Conservation (phyloP, 1,140 invertebrate species). For the Ostrea denselamellosa region DNA sequence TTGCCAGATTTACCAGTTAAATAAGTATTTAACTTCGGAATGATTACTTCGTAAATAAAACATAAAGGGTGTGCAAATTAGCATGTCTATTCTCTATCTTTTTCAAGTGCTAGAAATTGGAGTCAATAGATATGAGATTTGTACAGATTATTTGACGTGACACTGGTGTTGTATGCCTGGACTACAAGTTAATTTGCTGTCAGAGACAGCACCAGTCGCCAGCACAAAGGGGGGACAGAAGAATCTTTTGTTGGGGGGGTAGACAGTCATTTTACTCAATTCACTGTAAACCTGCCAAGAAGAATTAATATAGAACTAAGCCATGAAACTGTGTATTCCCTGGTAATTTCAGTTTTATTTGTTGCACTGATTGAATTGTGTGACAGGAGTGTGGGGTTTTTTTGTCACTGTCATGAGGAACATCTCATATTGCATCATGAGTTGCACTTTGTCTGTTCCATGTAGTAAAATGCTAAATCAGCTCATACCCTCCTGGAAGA, state of each 20-base stretch:
- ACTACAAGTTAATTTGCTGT: constrained; percentile 33
- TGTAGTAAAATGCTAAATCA: neutral
- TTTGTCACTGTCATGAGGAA: neutral
- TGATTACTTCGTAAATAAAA: constrained; percentile 32
- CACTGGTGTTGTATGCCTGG: neutral
- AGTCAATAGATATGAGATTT: constrained; percentile 26
- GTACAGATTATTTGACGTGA: neutral
- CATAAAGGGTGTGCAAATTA: neutral
- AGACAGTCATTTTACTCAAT: constrained; percentile 18
- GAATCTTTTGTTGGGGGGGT: constrained; percentile 7
- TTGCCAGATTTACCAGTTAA: constrained; percentile 30
- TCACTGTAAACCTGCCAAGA: neutral
- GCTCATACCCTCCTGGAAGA: constrained; percentile 27
- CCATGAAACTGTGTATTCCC: neutral
- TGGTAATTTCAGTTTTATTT: neutral
- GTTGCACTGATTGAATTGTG: constrained; percentile 13
- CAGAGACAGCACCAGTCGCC: neutral
- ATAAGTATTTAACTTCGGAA: constrained; percentile 33
- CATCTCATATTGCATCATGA: constrained; percentile 15
- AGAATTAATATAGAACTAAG: neutral
- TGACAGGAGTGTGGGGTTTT: neutral
- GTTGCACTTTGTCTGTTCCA: neutral
- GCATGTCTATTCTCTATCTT: constrained; percentile 30
- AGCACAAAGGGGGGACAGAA: neutral
- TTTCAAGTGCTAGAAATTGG: constrained; percentile 25